Conservation (phyloP, 1,140 invertebrate species). For the Pararge aegeria region DNA sequence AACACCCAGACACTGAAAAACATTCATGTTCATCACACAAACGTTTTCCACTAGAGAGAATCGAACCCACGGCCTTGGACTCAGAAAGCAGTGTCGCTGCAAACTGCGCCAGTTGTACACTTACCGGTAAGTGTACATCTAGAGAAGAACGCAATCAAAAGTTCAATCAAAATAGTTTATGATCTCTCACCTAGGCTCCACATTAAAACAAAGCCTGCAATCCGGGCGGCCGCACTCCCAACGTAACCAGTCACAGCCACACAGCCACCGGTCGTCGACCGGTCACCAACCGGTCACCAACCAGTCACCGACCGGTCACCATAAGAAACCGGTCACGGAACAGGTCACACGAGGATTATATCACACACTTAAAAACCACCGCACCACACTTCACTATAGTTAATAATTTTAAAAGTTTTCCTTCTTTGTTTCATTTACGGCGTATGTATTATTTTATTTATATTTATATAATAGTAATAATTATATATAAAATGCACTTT, state of each 20-base stretch:
- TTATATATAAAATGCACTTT: constrained; percentile 46
- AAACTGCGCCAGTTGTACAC: too few species aligned
- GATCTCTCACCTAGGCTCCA: constrained; percentile 49
- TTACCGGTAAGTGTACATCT: too few species aligned
- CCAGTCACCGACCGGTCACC: constrained; percentile 14
- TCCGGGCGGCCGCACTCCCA: constrained; percentile 34
- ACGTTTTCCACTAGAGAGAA: too few species aligned
- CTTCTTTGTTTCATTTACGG: not conserved
- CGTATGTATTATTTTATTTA: constrained; percentile 26
- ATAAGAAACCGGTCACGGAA: constrained; percentile 11
- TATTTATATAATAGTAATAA: constrained; percentile 29
- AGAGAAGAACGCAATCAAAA: too few species aligned
- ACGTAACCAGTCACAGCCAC: constrained; percentile 14
- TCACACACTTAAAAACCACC: constrained; percentile 25
- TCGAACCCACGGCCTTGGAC: too few species aligned
- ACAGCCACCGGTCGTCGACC: not conserved
- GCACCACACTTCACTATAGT: constrained; percentile 26
- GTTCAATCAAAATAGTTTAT: constrained; percentile 4
- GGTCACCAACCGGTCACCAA: constrained; percentile 11
- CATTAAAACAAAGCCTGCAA: constrained; percentile 42
- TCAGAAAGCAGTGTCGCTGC: too few species aligned
- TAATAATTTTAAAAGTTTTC: constrained; percentile 8
- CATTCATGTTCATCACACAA: too few species aligned
- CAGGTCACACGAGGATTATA: constrained; percentile 16
- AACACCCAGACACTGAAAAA: too few species aligned